phyloP scores from a whole-genome alignment of 2,113 vertebrate species.

The Macrotus californicus region DNA sequence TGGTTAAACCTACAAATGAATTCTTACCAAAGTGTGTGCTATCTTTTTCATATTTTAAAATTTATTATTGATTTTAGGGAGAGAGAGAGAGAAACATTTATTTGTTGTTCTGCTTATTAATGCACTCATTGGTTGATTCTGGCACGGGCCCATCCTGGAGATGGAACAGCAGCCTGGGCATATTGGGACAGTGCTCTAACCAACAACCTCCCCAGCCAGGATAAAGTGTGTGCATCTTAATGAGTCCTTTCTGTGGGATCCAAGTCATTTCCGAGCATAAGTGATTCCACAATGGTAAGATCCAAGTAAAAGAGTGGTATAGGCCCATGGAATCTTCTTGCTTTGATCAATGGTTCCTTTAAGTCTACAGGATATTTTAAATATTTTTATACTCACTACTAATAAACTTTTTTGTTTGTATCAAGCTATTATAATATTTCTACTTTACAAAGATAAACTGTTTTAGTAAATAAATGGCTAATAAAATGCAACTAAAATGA shows the following conservation, averaged over 20 bases:
- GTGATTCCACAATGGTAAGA: neutral
- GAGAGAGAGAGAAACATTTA: too few relatives aligned
- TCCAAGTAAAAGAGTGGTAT: neutral
- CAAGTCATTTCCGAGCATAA: conserved; percentile 6
- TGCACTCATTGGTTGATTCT: too few relatives aligned
- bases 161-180: too few relatives aligned
- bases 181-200: too few relatives aligned
- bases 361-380: neutral
- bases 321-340: neutral
- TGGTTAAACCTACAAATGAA: neutral
- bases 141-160: too few relatives aligned
- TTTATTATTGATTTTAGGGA: too few relatives aligned
- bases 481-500: conserved; percentile 49
- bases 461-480: conserved; percentile 36
- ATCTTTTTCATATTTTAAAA: neutral
- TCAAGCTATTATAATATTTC: conserved; percentile 11
- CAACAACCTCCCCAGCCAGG: too few relatives aligned
- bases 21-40: neutral
- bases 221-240: neutral
- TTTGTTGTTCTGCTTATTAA: too few relatives aligned
- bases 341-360: neutral
- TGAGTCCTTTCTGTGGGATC: neutral
- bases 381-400: neutral
- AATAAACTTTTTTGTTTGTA: neutral
- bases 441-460: conserved; percentile 26